phyloP scores from a whole-genome alignment of 2,113 vertebrate species.

The Psophia crepitans region DNA sequence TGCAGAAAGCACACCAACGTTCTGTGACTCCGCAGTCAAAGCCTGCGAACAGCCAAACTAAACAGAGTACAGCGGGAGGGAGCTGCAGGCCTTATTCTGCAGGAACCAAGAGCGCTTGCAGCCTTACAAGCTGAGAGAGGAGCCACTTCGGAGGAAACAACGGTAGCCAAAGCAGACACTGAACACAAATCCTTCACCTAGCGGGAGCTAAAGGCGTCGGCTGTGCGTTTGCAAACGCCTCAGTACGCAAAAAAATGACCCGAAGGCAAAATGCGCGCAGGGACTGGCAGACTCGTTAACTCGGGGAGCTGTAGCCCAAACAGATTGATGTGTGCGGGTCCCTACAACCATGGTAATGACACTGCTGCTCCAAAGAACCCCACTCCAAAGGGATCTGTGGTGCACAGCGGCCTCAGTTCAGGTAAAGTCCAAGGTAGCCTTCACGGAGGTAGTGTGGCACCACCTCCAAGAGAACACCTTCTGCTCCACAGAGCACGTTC shows the following conservation, averaged over 20 bases:
- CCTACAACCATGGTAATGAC: not conserved
- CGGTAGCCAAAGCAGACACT: not conserved
- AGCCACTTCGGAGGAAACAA: not conserved
- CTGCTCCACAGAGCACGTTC: not conserved
- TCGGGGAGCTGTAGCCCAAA: not conserved
- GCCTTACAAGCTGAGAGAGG: not conserved
- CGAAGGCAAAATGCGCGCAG: not conserved
- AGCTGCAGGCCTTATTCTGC: not conserved
- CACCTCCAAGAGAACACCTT: not conserved
- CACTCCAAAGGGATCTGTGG: not conserved
- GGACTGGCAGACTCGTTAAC: not conserved
- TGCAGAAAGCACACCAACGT: not conserved
- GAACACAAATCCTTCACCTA: not conserved
- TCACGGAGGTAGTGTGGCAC: no score
- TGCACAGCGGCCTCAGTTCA: not conserved
- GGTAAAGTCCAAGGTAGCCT: not conserved
- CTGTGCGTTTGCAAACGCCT: not conserved
- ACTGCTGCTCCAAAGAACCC: not conserved
- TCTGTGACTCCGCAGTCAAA: not conserved
- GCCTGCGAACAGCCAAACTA: not conserved
- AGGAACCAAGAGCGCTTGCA: not conserved
- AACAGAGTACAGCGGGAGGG: not conserved
- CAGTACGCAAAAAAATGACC: not conserved
- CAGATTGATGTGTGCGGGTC: not conserved
- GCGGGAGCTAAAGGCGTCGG: rapidly evolving